These are phyloP conservation scores for Esperia sulphurella DNA, from an alignment of 2,888 invertebrate genomes.

Conservation along the genomic window DNA sequence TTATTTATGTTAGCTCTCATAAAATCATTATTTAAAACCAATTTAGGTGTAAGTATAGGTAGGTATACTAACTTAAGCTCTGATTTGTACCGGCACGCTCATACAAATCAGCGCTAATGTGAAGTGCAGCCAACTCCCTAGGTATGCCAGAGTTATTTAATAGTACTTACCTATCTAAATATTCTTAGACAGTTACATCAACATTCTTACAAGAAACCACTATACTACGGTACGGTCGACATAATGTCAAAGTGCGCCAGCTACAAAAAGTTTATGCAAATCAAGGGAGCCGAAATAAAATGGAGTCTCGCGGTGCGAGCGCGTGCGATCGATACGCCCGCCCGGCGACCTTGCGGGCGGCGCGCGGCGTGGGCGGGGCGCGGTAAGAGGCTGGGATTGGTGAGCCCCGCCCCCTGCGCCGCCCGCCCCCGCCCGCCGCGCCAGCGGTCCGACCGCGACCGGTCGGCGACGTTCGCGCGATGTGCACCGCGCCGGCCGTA, in stretches of 20 bases:
- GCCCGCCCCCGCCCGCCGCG: constrained; percentile 12
- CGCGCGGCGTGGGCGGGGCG: constrained; percentile 68
- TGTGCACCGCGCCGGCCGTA: constrained; percentile 18
- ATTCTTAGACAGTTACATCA: too few relatives aligned
- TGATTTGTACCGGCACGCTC: too few relatives aligned
- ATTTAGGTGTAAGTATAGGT: too few relatives aligned
- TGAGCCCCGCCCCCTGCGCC: constrained; percentile 46
- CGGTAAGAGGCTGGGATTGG: constrained; percentile 69
- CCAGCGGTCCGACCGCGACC: constrained; percentile 7
- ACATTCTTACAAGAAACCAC: constrained; percentile 15
- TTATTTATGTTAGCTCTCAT: too few relatives aligned
- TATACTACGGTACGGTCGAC: constrained; percentile 18
- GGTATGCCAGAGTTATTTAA: too few relatives aligned
- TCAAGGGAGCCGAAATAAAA: constrained; percentile 74
- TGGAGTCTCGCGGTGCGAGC: constrained; percentile 62
- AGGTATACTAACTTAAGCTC: too few relatives aligned
- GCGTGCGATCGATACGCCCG: constrained; percentile 73
- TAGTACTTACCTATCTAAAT: too few relatives aligned
- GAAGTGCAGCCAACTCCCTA: too few relatives aligned
- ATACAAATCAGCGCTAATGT: too few relatives aligned
- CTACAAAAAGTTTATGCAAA: constrained; percentile 75
- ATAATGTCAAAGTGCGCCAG: constrained; percentile 29
- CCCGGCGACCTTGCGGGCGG: constrained; percentile 73
- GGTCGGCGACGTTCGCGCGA: constrained; percentile 29
- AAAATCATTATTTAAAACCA: too few relatives aligned